Conservation (phyloP, 2,113 vertebrate species). For the Scytalopus superciliaris region DNA sequence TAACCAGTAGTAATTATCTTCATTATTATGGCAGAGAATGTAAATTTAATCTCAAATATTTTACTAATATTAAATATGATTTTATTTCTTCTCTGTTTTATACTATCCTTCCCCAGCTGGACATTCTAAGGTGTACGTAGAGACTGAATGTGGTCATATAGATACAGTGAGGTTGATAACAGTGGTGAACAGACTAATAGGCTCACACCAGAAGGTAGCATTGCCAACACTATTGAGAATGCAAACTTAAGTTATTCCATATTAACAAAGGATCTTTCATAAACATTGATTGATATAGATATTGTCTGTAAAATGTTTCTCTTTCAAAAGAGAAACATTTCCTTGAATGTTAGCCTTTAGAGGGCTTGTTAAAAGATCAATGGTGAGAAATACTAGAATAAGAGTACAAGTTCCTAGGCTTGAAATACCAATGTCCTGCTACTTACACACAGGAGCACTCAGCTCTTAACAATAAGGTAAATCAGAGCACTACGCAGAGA, state of each 20-base stretch:
- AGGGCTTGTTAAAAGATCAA: neutral
- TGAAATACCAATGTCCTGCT: neutral
- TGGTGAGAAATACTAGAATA: neutral
- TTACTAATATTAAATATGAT: neutral
- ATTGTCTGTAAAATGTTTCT: neutral
- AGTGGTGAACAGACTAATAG: neutral
- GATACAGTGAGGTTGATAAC: neutral
- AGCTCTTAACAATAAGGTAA: neutral
- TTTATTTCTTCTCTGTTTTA: neutral
- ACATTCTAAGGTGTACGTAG: neutral
- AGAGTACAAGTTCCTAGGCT: neutral
- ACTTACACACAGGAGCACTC: rapidly evolving
- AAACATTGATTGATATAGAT: neutral
- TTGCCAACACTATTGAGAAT: neutral
- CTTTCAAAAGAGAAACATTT: neutral
- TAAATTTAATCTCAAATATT: neutral
- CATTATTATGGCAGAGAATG: neutral
- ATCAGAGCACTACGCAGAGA: neutral
- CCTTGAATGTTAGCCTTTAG: neutral
- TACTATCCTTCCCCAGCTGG: neutral
- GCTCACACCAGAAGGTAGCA: neutral
- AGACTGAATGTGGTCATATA: neutral
- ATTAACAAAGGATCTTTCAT: neutral
- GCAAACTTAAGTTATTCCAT: neutral
- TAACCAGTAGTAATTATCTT: neutral